A percentile compares a stretch with the other conserved stretches of the same genome.
Evolutionary conservation across 2,113 vertebrate species (phyloP).

Genomic region (Melanocharis versteri): DNA sequence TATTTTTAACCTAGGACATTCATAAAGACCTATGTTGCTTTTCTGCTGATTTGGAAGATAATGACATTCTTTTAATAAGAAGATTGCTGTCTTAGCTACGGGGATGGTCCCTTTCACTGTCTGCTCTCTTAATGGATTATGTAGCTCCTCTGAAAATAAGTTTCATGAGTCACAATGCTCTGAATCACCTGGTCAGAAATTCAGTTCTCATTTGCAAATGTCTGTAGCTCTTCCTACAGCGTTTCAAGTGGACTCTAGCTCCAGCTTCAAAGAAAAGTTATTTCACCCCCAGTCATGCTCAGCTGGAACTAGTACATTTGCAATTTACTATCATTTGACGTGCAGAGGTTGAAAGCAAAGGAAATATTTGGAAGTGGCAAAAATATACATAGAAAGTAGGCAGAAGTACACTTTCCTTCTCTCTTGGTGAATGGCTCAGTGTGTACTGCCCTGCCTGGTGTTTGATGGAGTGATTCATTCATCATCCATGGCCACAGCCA

Average conservation of each 20-base stretch:
- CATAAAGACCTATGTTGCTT: neutral
- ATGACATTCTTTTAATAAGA: neutral
- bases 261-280: constrained; percentile 34
- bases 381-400: neutral
- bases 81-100: neutral
- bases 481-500: neutral
- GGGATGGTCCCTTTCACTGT: neutral
- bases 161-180: neutral
- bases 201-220: neutral
- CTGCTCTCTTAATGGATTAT: neutral
- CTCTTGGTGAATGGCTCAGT: neutral
- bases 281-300: constrained; percentile 28
- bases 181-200: constrained; percentile 15
- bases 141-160: neutral
- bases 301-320: constrained; percentile 20
- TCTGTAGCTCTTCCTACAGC: neutral
- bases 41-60: neutral
- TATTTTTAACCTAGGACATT: no score
- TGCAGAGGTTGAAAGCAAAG: constrained; percentile 19
- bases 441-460: neutral
- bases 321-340: constrained; percentile 6
- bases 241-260: constrained; percentile 1
- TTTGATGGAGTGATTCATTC: neutral
- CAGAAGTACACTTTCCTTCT: neutral
- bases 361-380: neutral